Percentiles rank a stretch among this genome's conserved stretches.
Evolutionary conservation across 2,888 invertebrate genomes (phyloP).

Genomic region (Agonopterix subpropinquella): DNA sequence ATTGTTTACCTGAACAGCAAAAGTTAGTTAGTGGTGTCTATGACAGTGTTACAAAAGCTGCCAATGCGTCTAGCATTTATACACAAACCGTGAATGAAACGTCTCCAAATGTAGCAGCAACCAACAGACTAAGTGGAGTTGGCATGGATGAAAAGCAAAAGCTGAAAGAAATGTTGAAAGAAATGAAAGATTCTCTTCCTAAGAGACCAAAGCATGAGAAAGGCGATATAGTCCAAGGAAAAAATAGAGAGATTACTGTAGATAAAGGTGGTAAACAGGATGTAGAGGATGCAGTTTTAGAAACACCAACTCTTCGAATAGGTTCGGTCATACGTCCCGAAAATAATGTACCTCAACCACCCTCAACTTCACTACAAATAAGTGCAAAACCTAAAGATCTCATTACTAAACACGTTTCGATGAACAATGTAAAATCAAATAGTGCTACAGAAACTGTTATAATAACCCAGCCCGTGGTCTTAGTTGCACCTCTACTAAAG

Average conservation of each 20-base stretch:
- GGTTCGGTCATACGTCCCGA: slow-evolving; percentile 26
- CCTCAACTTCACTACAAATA: too few relatives aligned
- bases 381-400: too few relatives aligned
- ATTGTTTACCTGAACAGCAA: slow-evolving; percentile 32
- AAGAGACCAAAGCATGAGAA: slow-evolving; percentile 67
- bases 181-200: slow-evolving; percentile 85
- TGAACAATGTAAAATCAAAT: background rate
- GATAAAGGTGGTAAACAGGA: background rate
- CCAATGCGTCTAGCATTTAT: slow-evolving; percentile 24
- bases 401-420: too few relatives aligned
- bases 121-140: slow-evolving; percentile 13
- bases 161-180: slow-evolving; percentile 82
- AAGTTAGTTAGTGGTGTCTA: background rate
- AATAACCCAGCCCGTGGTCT: slow-evolving; percentile 26
- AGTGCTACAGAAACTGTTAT: slow-evolving; percentile 19
- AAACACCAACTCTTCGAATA: slow-evolving; percentile 56
- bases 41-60: slow-evolving; percentile 8
- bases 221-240: slow-evolving; percentile 8
- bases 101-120: slow-evolving; percentile 10
- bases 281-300: slow-evolving; percentile 17
- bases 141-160: slow-evolving; percentile 70
- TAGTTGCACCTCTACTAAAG: slow-evolving; percentile 17
- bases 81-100: slow-evolving; percentile 36
- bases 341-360: slow-evolving; percentile 9
- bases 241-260: slow-evolving; percentile 4